A percentile compares a stretch with the other conserved stretches of the same genome.
These are phyloP conservation scores for Drosophila aldrichi DNA, from an alignment of 2,888 invertebrate species.

Conservation along the genomic window DNA sequence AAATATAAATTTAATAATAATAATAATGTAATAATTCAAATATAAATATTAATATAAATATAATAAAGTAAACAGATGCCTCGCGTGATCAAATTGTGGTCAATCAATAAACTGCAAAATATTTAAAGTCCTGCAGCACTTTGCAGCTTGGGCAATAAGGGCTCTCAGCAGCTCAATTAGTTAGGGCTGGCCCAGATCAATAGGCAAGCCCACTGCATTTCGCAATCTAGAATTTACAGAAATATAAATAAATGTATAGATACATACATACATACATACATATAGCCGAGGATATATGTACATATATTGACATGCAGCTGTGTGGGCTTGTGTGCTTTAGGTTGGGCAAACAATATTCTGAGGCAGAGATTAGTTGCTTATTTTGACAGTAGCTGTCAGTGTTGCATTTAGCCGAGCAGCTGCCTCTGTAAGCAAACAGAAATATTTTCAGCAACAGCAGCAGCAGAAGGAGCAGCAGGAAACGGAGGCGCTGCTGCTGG, in stretches of 20 bases:
- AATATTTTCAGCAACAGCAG: constrained; percentile 46
- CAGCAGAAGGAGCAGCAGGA: constrained; percentile 6
- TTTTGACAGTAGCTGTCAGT: constrained; percentile 78
- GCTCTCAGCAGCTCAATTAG: constrained; percentile 7
- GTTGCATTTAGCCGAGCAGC: constrained; percentile 66
- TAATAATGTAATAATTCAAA: no score
- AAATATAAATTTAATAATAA: no score
- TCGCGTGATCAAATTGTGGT: no score
- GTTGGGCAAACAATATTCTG: constrained; percentile 67
- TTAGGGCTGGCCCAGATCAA: constrained; percentile 41
- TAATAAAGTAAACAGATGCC: no score
- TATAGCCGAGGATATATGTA: no score
- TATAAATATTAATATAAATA: no score
- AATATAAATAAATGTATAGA: background rate
- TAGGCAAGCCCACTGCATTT: constrained; percentile 25
- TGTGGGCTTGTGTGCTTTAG: constrained; percentile 25
- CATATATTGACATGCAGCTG: constrained; percentile 3
- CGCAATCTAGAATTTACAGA: constrained; percentile 32
- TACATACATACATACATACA: no score
- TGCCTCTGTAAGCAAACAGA: constrained; percentile 62
- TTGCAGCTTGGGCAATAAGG: constrained; percentile 1
- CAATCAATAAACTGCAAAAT: background rate
- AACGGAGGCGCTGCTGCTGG: constrained; percentile 4
- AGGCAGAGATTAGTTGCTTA: constrained; percentile 71
- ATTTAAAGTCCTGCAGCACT: background rate